Evolutionary conservation across 2,797 vertebrate genomes (phyloP), one percentile per base, ranked within the genome.

Genomic region (Myotis daubentonii): DNA sequence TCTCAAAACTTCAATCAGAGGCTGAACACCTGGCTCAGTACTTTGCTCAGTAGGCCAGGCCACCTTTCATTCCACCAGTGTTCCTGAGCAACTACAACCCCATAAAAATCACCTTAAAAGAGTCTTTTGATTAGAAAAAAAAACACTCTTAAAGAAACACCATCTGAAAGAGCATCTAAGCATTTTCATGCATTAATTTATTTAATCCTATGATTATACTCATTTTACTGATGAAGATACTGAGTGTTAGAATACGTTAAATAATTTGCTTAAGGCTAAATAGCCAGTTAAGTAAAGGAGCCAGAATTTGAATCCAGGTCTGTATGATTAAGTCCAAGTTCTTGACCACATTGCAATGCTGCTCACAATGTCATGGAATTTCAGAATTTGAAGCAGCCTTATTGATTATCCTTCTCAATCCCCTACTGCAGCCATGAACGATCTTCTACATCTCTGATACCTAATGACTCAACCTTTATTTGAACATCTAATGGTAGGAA

Each of bases 291-390:
- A 83, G n/a, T 75, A 72, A 87, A 95, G 53, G 9, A 85, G 19
- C 3, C 53, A 71, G 47, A 94, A 90, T 87, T 95, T 85, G 88
- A 96, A 70, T 49, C 41, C 38, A 92, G 17, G 38, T 60, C 28
- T 94, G 10, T 49, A 66, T 41, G 38, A 81, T 19, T 81, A 92
- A 57, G 41, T 47, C 16, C 23, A 86, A 71, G 15, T 76, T 91
- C 65, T 89, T 51, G 60, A 44, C 33, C 66, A 85, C 33, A 60
- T 19, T 33, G 22, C 30, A 83, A 7, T 16, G 28, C 23, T 90
- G 44, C 76, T 41, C 30, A 65, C 41, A 49, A 66, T 28, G 30
- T 41, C 51, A 72, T 17, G 90, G 36, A 66, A 55, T 81, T 93
- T 85, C 70, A 90, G n/a, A 87, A 94, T 47, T 17, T 70, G 55